These are phyloP conservation scores for Malurus cyaneus DNA, from an alignment of 2,113 vertebrate species.

Conservation along the genomic window DNA sequence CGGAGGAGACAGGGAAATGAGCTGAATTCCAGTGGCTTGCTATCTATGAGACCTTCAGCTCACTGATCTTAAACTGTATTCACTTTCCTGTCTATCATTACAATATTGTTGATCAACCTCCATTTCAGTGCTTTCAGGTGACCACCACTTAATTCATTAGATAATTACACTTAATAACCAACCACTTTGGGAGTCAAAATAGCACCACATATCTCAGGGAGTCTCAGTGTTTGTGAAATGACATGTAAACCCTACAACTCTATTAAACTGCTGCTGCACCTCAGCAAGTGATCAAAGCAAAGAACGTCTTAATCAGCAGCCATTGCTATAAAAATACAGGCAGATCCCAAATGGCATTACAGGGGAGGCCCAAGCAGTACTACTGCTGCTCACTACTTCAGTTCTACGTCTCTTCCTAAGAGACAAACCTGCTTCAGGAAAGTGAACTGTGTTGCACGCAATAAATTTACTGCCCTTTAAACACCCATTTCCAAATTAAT, in stretches of 20 bases:
- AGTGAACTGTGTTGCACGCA: background rate
- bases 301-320: background rate
- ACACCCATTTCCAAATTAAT: slow-evolving; percentile 38
- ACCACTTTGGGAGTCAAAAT: background rate
- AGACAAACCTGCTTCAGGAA: background rate
- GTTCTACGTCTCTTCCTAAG: background rate
- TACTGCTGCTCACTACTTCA: background rate
- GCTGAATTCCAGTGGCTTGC: background rate
- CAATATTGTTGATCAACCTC: background rate
- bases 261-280: background rate
- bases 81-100: background rate
- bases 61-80: background rate
- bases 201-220: background rate
- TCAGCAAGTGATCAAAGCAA: background rate
- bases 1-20: background rate
- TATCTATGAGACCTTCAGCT: background rate
- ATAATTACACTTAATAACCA: background rate
- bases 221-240: background rate
- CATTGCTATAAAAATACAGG: background rate
- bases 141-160: background rate
- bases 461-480: background rate
- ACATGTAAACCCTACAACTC: background rate
- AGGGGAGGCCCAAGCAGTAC: background rate
- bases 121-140: background rate
- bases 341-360: background rate